phyloP scores from a whole-genome alignment of 2,888 invertebrate genomes.

The Raillietiella orientalis region DNA sequence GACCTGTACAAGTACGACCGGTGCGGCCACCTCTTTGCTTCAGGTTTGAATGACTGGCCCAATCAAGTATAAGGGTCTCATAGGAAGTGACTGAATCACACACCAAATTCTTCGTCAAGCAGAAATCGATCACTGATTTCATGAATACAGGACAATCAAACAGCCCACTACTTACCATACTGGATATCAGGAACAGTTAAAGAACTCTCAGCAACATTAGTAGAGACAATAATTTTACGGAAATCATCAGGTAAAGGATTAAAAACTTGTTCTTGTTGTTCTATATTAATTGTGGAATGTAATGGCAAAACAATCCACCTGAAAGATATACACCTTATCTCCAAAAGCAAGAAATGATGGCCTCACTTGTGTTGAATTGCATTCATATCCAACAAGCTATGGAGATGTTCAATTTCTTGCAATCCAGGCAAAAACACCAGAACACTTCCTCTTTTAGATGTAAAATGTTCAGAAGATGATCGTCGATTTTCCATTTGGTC shows the following conservation, averaged over 20 bases:
- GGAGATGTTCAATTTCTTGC: slow-evolving; percentile 25
- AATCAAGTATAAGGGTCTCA: slow-evolving; percentile 35
- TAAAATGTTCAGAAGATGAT: background rate
- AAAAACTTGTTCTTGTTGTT: slow-evolving; percentile 33
- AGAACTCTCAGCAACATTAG: slow-evolving; percentile 74
- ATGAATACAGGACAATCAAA: slow-evolving; percentile 4
- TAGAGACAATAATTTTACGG: slow-evolving; percentile 56
- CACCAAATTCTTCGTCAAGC: slow-evolving; percentile 47
- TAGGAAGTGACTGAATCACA: slow-evolving; percentile 44
- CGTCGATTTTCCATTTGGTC: slow-evolving; percentile 23
- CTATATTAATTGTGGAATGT: slow-evolving; percentile 35
- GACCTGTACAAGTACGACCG: slow-evolving; percentile 45
- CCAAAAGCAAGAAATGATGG: background rate
- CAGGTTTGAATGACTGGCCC: slow-evolving; percentile 71
- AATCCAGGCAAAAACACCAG: slow-evolving; percentile 68
- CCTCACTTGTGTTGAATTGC: slow-evolving; percentile 4
- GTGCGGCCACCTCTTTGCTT: slow-evolving; percentile 65
- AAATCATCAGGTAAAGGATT: slow-evolving; percentile 21
- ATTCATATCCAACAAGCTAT: slow-evolving; percentile 7
- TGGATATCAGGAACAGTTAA: slow-evolving; percentile 61
- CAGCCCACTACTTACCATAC: slow-evolving; percentile 16
- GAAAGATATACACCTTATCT: background rate
- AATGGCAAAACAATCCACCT: slow-evolving; percentile 12
- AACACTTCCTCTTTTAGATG: slow-evolving; percentile 23
- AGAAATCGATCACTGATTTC: slow-evolving; percentile 60